Base-by-base conservation (phyloP, 2,113 vertebrate species). In the Cyphomyrus discorhynchus region DNA sequence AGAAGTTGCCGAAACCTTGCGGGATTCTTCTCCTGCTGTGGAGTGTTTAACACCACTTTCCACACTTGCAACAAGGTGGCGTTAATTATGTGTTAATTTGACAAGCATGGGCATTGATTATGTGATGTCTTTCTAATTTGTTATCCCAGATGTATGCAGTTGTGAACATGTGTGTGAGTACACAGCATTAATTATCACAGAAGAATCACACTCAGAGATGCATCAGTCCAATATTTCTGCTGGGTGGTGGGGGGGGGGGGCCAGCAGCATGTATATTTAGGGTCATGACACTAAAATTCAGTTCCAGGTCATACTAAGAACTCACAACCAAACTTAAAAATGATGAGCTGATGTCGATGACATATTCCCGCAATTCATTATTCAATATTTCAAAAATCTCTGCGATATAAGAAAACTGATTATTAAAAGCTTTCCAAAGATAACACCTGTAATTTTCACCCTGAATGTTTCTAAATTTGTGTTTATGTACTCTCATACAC, bases 31-130 rank as follows among this genome's bases (percentile, higher is more conserved):
- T 91, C 6, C 89, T 92, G 92, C 88, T 92, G 88, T 50, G 92
- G 90, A 90, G 84, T 90, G 89, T 91, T 96, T 93, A 95, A 92
- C 94, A 77, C 90, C 8, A 52, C 91, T 92, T 94, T 94, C 93
- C 93, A 93, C 95, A 93, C 93, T 90, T 91, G 91, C 19, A 89
- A 93, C 88, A 90, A 90, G 86, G 86, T 89, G 90, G 91, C 92
- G 88, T 94, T 94, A 94, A 96, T 93, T 93, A 93, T 93, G 95
- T 87, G 91, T 93, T 96, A 96, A 96, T 96, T 95, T 96, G 94
- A 35, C 46, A 91, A 93, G 93, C 58, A 91, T 89, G 92, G 91
- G 93, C 93, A 94, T 95, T 96, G 95, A 95, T 96, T 95, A 95
- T 94, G 93, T 94, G 92, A 95, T 94, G 92, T 95, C 94, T 94